Conservation (phyloP, 2,113 vertebrate species). For the Pseudorhombus dupliciocellatus region DNA sequence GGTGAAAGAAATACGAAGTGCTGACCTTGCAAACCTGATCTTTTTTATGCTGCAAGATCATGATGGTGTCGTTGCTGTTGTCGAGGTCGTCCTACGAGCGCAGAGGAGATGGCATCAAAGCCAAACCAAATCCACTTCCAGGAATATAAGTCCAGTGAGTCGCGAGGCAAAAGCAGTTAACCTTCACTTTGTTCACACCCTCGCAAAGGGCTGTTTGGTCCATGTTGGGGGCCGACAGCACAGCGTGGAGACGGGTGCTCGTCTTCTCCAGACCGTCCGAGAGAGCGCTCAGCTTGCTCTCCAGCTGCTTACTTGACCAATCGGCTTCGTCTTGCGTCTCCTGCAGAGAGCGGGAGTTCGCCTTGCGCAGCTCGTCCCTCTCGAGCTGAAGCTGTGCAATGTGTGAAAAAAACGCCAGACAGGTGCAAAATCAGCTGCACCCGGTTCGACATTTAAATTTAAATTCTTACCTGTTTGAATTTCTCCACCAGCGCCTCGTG, state of each 20-base stretch:
- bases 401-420: no score
- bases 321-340: constrained; percentile 85
- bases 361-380: constrained; percentile 84
- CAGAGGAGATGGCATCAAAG: neutral
- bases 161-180: constrained; percentile 68
- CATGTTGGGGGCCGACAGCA: constrained; percentile 82
- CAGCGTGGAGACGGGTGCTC: constrained; percentile 84
- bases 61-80: constrained; percentile 35
- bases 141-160: neutral
- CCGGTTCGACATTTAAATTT: neutral
- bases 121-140: neutral
- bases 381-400: constrained; percentile 89
- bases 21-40: constrained; percentile 46
- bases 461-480: constrained; percentile 82
- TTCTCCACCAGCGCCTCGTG: constrained; percentile 85
- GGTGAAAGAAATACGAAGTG: neutral
- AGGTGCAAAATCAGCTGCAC: neutral
- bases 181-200: constrained; percentile 85
- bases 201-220: constrained; percentile 79
- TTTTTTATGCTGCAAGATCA: constrained; percentile 31
- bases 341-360: constrained; percentile 82
- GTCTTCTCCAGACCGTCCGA: constrained; percentile 81
- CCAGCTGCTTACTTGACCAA: constrained; percentile 84
- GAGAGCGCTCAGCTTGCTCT: constrained; percentile 83
- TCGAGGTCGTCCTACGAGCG: constrained; percentile 40